phyloP scores from a whole-genome alignment of 2,797 vertebrate species.

The Bucorvus abyssinicus region DNA sequence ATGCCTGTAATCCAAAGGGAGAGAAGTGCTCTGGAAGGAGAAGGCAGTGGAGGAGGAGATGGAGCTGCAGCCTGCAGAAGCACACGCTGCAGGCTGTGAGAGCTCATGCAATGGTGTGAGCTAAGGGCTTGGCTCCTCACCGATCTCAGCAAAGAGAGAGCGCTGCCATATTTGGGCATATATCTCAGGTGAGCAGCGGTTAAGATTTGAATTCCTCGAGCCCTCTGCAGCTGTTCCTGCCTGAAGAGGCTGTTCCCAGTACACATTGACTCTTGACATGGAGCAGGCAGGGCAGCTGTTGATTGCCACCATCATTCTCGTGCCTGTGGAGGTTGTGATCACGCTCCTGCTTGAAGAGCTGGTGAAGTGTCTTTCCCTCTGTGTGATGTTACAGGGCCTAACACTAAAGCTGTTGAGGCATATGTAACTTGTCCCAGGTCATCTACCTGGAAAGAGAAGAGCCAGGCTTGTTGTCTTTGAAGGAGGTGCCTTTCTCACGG shows the following conservation, averaged over 20 bases:
- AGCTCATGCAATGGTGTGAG: not conserved
- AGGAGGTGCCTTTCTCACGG: slow-evolving; percentile 51
- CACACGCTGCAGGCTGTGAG: accelerated
- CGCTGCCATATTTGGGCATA: not conserved
- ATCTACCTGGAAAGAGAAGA: slow-evolving; percentile 56
- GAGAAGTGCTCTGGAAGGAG: not conserved
- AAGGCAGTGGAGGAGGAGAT: not conserved
- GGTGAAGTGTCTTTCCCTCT: not conserved
- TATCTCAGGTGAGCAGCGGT: not conserved
- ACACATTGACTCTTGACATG: accelerated
- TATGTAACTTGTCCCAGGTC: slow-evolving; percentile 26
- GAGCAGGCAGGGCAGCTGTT: accelerated
- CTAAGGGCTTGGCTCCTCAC: not conserved
- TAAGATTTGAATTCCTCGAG: not conserved
- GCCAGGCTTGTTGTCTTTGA: slow-evolving; percentile 25
- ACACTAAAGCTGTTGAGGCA: not conserved
- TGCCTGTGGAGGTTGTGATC: not conserved
- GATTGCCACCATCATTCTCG: accelerated
- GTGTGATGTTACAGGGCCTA: not conserved
- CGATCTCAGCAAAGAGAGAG: accelerated
- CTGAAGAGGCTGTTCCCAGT: not conserved
- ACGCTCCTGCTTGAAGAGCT: not conserved
- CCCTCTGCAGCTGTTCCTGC: not conserved
- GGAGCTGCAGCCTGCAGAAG: not conserved
- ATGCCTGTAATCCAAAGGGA: not conserved